phyloP scores from a whole-genome alignment of 2,888 invertebrate species.

The Lepidocyrtoides sp. region DNA sequence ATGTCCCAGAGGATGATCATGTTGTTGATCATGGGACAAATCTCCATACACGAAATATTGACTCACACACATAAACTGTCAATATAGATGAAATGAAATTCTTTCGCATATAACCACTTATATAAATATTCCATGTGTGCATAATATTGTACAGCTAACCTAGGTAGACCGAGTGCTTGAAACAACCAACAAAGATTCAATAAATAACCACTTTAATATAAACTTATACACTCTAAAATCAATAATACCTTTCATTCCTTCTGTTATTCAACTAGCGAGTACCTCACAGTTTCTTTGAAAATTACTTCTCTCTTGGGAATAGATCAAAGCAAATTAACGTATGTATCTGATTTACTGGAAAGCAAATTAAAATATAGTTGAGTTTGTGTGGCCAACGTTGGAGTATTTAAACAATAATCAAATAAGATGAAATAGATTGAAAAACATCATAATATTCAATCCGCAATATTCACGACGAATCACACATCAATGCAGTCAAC shows the following conservation, averaged over 20 bases:
- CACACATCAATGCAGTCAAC: no score
- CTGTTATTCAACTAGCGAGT: neutral
- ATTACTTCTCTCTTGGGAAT: neutral
- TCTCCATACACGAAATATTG: slow-evolving; percentile 29
- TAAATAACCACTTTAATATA: no score
- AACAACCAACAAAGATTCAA: no score
- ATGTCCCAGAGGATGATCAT: slow-evolving; percentile 39
- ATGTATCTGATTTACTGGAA: slow-evolving; percentile 45
- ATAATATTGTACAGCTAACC: no score
- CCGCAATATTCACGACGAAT: no score
- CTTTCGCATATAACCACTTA: neutral
- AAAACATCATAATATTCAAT: no score
- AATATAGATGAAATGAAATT: neutral
- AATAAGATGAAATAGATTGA: no score
- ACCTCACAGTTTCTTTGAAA: neutral
- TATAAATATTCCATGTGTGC: neutral
- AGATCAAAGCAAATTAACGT: slow-evolving; percentile 65
- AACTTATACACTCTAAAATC: no score
- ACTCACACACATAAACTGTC: slow-evolving; percentile 23
- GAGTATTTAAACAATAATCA: no score
- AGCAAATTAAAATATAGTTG: slow-evolving; percentile 8
- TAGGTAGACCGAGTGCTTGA: no score
- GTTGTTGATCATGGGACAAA: neutral
- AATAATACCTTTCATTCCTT: no score
- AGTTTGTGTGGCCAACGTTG: neutral